Percentiles rank a stretch among this genome's conserved stretches.
Conservation (phyloP, 1,140 invertebrate genomes). For the Drosophila tsacasi region DNA sequence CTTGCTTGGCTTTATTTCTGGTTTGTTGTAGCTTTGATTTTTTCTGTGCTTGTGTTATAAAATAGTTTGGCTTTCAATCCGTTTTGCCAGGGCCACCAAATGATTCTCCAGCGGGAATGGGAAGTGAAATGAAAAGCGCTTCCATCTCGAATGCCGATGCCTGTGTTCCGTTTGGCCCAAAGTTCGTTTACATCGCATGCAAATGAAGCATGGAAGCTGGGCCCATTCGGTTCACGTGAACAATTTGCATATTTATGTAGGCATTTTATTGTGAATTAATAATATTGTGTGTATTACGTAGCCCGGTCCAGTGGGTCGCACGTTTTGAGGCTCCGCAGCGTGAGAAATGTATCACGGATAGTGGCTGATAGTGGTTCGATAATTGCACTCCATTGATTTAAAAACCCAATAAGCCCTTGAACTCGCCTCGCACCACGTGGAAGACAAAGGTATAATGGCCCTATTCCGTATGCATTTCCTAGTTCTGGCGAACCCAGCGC, state of each 20-base stretch:
- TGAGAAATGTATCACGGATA: slow-evolving; percentile 24
- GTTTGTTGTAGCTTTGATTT: slow-evolving; percentile 14
- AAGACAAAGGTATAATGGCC: neutral
- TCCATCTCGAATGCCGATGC: slow-evolving; percentile 15
- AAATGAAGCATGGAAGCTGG: slow-evolving; percentile 28
- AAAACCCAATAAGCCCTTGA: slow-evolving; percentile 11
- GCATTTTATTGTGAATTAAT: slow-evolving; percentile 43
- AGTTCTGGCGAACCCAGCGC: slow-evolving; percentile 4
- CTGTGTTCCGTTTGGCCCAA: slow-evolving; percentile 8
- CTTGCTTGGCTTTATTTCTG: slow-evolving; percentile 38
- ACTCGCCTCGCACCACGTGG: neutral
- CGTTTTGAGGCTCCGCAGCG: slow-evolving; percentile 32
- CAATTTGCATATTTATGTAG: slow-evolving; percentile 44
- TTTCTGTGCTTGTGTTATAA: slow-evolving; percentile 11
- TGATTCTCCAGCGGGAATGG: slow-evolving; percentile 22
- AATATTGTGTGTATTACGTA: slow-evolving; percentile 48
- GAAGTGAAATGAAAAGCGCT: slow-evolving; percentile 30
- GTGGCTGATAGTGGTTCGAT: neutral
- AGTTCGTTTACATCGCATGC: slow-evolving; percentile 73
- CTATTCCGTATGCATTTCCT: slow-evolving; percentile 34
- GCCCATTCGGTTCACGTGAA: slow-evolving; percentile 55
- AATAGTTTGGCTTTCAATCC: slow-evolving; percentile 28
- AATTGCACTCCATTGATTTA: slow-evolving; percentile 7
- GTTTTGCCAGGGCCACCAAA: neutral
- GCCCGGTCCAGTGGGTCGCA: slow-evolving; percentile 45